Base-by-base conservation (phyloP, 2,888 invertebrate genomes). In the Pterostichus niger region DNA sequence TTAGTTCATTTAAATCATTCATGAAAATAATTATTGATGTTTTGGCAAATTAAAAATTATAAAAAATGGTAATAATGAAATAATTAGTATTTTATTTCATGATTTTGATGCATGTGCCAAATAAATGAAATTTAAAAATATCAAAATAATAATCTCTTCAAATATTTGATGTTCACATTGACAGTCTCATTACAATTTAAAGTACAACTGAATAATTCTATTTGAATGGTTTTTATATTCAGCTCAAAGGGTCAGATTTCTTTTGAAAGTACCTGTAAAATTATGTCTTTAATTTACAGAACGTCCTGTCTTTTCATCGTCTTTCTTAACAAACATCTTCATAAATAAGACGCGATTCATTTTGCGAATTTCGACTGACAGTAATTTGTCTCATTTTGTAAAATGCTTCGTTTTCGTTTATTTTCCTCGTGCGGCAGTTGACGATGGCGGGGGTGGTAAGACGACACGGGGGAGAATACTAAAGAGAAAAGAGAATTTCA, bases 401-500 rank as follows among this genome's bases (percentile, higher is more conserved):
- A 59, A 59, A 54, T 59, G 59, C 31, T 59, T 59, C 31, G 24
- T 49, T 17, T 59, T 59, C 40, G 40, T 40, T 40, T 40, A 59
- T 59, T 59, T 59, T 59, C 59, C 15, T 54, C 13, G 3, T 0
- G 15, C n/a, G 17, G 31, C 24, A 59, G 10, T 6, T 59, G 59
- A 7, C 9, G 40, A 5, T 6, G 6, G 40, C 3, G 9, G 40
- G 9, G 31, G 17, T 5, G 17, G 17, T 59, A 17, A 59, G 10
- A 17, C 24, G 6, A 9, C 6, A 6, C 1, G 40, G 40, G 5
- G 40, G 1, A 40, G 9, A 40, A 44, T 46, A 73, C n/a, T 73
- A 40, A 56, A 77, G 33, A n/a, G 40, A 56, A 40, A 54, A 75
- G 56, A 56, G 56, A 77, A 59, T 59, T 77, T 35, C 56, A 77